A percentile compares a stretch with the other conserved stretches of the same genome.
Conservation (phyloP, 2,888 invertebrate species). For the Baronia brevicornis region DNA sequence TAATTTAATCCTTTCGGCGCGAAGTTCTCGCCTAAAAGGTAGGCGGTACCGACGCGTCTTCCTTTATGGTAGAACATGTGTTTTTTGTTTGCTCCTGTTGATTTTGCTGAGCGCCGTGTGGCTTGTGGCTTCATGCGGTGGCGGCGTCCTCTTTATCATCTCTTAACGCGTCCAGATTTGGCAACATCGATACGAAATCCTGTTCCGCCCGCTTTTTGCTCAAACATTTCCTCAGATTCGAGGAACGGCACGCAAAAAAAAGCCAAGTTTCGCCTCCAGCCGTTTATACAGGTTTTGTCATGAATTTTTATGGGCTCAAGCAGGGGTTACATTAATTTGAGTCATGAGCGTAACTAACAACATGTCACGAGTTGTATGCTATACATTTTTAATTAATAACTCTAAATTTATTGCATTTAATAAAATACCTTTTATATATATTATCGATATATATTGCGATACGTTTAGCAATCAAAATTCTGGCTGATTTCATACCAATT, state of each 20-base stretch:
- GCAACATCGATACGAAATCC: slow-evolving; percentile 70
- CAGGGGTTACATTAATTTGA: slow-evolving; percentile 52
- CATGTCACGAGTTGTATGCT: slow-evolving; percentile 4
- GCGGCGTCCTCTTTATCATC: slow-evolving; percentile 69
- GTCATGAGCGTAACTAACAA: slow-evolving; percentile 39
- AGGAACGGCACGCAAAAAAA: slow-evolving; percentile 65
- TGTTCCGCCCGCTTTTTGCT: slow-evolving; percentile 68
- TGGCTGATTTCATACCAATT: no score
- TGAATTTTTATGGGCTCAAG: slow-evolving; percentile 65
- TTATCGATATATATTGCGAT: no score
- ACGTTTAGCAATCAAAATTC: no score
- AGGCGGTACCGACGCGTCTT: slow-evolving; percentile 26
- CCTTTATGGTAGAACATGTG: slow-evolving; percentile 33
- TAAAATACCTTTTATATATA: no score
- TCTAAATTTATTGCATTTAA: no score
- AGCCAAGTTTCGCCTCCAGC: slow-evolving; percentile 58
- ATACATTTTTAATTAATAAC: no score
- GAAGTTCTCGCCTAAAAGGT: slow-evolving; percentile 19
- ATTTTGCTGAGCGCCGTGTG: slow-evolving; percentile 36
- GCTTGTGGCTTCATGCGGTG: slow-evolving; percentile 35
- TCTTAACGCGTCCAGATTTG: slow-evolving; percentile 73
- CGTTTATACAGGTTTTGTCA: slow-evolving; percentile 69
- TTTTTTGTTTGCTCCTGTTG: slow-evolving; percentile 29
- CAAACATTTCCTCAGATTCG: slow-evolving; percentile 67
- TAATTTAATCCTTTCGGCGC: slow-evolving; percentile 20